These are phyloP conservation scores for Phyllostomus hastatus DNA, from an alignment of 2,113 vertebrate species.

Conservation along the genomic window DNA sequence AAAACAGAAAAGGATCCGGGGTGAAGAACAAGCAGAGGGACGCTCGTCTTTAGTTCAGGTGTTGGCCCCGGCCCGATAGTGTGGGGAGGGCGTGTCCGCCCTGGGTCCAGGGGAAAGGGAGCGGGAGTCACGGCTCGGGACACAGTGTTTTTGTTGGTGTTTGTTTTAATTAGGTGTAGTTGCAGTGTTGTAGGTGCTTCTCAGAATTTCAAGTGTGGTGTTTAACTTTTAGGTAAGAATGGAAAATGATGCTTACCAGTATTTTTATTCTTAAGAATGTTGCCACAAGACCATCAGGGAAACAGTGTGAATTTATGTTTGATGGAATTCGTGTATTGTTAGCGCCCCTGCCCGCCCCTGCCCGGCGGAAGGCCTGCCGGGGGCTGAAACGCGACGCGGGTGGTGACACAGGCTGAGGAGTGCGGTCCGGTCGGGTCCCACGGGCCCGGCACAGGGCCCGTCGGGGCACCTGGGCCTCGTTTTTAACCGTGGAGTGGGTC, in stretches of 20 bases:
- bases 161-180: not conserved
- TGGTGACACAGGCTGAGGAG: not conserved
- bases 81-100: not conserved
- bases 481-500: not conserved
- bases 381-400: not conserved
- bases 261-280: slow-evolving; percentile 30
- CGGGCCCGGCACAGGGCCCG: not conserved
- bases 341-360: not conserved
- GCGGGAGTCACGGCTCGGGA: not conserved
- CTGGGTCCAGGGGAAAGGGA: not conserved
- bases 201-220: not conserved
- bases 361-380: not conserved
- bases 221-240: slow-evolving; percentile 4
- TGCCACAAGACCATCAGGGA: not conserved
- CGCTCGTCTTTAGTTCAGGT: not conserved
- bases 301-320: not conserved
- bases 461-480: not conserved
- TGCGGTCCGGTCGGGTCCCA: not conserved
- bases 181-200: not conserved
- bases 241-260: not conserved
- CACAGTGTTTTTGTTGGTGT: not conserved
- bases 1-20: not conserved
- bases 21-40: not conserved
- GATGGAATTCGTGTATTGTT: not conserved
- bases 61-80: not conserved